Base-by-base conservation (phyloP, 1,140 invertebrate species). In the Pollicipes pollicipes region DNA sequence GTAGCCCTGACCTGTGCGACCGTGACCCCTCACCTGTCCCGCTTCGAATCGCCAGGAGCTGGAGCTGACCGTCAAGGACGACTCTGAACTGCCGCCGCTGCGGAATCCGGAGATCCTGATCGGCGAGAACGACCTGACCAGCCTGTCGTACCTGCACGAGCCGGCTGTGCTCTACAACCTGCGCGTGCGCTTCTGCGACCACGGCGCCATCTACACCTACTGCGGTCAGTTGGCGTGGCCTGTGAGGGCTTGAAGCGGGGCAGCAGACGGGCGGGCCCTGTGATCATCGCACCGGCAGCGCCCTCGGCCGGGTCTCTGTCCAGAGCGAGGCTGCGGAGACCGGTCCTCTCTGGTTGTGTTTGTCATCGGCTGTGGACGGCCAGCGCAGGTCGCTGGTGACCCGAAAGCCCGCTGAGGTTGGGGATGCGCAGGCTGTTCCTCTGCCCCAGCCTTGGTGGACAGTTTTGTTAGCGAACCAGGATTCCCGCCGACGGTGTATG, bases 61-160 rank as follows among this genome's bases (percentile, higher is more conserved):
- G 35, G 72, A 77, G 63, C 82, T 91, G 21, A 84, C 84, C 75
- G 75, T 79, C 13, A 76, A 75, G 70, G 80, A 83, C 75, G 88
- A 90, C 75, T 83, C 82, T 27, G 85, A 92, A 72, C 82, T 98
- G 68, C 97, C 97, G 0, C 95, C 91, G 6, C 79, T 98, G 63
- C 83, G 93, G 69, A 98, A 99, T 82, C 96, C 96, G 0, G 90
- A 95, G 68, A 95, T 99, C 75, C 83, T 99, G 30, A 91, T 98
- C 73, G 96, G 96, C n/a, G 91, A 96, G 81, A 98, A 98, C 83
- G 97, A 99, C 83, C 84, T 99, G 66, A 99, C 96, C 0, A 91
- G 92, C 0, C 82, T 99, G 0, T 97, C 94, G 26, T 99, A 98
- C 79, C 85, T 99, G 0, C 96, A 99, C 81, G 97, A 99, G 81